Base-by-base conservation (phyloP, 2,888 invertebrate species). In the Ormyrus thymus region DNA sequence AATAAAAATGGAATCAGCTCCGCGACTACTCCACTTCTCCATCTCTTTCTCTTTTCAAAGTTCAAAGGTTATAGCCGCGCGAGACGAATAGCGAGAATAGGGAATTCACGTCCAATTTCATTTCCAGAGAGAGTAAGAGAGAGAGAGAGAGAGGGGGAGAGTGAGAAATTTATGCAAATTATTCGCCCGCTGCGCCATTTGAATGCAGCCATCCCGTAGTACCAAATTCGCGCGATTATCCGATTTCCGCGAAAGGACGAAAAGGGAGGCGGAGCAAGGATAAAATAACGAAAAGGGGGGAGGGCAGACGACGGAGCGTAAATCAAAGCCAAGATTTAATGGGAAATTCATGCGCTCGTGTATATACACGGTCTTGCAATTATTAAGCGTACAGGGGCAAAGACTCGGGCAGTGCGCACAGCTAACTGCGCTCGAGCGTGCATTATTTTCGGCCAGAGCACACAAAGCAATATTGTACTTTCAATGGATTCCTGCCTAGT, bases 101-200 rank as follows among this genome's bases (percentile, higher is more conserved):
- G 65, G 15, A 78, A 76, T 84, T 84, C 83, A 82, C 84, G 82
- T 84, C 81, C 83, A 86, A 86, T 85, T 85, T 86, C 81, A 83
- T 85, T 86, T 71, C 82, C 13, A 56, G 5, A 65, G 53, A 48
- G 62, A 72, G 13, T 1, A 59, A 46, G 62, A 50, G 58, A 15
- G 69, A 50, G 56, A 58, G 46, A 68, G 65, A 76, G 61, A 9
- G 51, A 46, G 61, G 11, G 68, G 15, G 75, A 7, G 29, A 66
- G 68, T 15, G 83, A 83, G 82, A 85, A 84, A 84, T 84, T 84
- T 84, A 86, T 86, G 86, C 83, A 86, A 85, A 86, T 85, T 86
- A 83, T 78, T 76, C 80, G 72, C 75, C 62, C 69, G 69, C 73
- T 66, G 65, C 53, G 55, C 71, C 75, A 78, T 80, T 78, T 68